These are phyloP conservation scores for Picus viridis DNA, from an alignment of 2,797 vertebrate species.

Conservation along the genomic window DNA sequence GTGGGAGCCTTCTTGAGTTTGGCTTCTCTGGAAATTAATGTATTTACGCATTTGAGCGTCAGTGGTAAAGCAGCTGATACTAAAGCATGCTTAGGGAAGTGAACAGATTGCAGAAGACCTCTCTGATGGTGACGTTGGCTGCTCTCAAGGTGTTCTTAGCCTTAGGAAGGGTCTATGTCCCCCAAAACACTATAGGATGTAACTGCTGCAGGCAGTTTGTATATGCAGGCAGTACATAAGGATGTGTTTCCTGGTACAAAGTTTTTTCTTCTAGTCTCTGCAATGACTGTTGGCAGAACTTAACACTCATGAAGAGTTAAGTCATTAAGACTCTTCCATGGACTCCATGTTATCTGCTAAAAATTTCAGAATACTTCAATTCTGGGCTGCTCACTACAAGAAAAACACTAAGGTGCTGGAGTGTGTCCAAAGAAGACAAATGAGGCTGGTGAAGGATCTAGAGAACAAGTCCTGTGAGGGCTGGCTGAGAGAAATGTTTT, in stretches of 20 bases:
- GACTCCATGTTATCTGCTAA: not conserved
- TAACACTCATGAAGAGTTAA: not conserved
- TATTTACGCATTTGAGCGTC: too few species aligned
- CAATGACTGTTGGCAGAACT: not conserved
- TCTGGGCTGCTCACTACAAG: not conserved
- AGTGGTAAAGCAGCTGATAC: not conserved
- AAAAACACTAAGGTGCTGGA: not conserved
- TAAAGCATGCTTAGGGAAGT: rapidly evolving
- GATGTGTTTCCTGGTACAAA: not conserved
- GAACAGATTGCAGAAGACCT: not conserved
- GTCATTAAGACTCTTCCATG: not conserved
- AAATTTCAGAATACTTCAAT: not conserved
- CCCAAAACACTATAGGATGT: not conserved
- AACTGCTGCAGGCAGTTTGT: not conserved
- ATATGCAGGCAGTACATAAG: rapidly evolving
- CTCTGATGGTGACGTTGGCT: not conserved
- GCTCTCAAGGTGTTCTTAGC: not conserved
- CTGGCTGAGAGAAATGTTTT: not conserved
- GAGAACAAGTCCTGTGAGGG: not conserved
- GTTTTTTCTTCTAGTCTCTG: not conserved
- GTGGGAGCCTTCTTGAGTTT: not conserved
- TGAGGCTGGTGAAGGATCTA: not conserved
- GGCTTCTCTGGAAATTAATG: not conserved
- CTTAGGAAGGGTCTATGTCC: not conserved
- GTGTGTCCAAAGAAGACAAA: not conserved